Percentiles rank a stretch among this genome's conserved stretches.
Evolutionary conservation across 2,888 invertebrate genomes (phyloP).

Genomic region (Magallana nippona): DNA sequence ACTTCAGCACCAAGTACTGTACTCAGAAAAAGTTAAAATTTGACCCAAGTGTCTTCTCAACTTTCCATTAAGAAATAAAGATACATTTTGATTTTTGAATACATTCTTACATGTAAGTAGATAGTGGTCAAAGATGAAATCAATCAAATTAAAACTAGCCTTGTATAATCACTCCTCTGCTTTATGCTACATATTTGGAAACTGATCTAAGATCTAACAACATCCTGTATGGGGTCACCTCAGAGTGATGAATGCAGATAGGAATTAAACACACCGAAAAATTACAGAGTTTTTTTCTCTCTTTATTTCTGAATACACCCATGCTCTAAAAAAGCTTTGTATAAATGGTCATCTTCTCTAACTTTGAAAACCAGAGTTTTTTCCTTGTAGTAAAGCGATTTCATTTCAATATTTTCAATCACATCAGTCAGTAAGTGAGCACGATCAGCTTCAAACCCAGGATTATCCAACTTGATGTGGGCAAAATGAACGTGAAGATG

Average conservation of each 20-base stretch:
- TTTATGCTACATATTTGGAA: too few relatives aligned
- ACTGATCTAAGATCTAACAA: too few relatives aligned
- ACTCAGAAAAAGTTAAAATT: too few relatives aligned
- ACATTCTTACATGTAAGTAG: too few relatives aligned
- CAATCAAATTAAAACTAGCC: too few relatives aligned
- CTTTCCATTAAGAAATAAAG: too few relatives aligned
- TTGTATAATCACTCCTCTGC: too few relatives aligned
- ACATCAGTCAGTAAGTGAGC: constrained; percentile 93
- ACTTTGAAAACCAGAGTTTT: constrained; percentile 90
- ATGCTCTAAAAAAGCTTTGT: constrained; percentile 76
- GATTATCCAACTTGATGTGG: constrained; percentile 80
- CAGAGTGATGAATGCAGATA: neutral
- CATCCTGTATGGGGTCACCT: too few relatives aligned
- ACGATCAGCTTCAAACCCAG: constrained; percentile 90
- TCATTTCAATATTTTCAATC: constrained; percentile 92
- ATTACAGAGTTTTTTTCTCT: neutral
- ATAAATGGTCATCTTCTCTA: constrained; percentile 88
- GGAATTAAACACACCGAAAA: neutral
- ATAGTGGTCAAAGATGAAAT: too few relatives aligned
- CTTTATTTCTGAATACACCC: constrained; percentile 57
- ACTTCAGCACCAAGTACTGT: too few relatives aligned
- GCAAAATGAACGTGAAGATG: constrained; percentile 97
- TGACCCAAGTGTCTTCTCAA: too few relatives aligned
- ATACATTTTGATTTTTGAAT: too few relatives aligned
- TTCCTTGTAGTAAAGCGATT: constrained; percentile 90